Evolutionary conservation across 2,797 vertebrate species (phyloP), one percentile per base, ranked within the genome.

Genomic region (Enteromius anoplus): DNA sequence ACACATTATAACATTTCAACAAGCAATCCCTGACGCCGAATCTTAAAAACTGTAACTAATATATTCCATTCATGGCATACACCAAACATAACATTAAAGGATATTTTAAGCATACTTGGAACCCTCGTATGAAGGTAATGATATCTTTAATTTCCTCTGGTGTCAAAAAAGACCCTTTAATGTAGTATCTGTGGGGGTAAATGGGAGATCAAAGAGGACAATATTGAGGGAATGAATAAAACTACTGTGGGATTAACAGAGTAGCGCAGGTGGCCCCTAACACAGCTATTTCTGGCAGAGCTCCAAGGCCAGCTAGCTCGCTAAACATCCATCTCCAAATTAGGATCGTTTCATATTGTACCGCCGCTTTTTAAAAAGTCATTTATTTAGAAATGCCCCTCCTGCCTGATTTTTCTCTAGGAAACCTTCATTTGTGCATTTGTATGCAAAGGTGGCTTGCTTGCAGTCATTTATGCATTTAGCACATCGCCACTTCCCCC

Each of bases 101-200:
- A 90, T 92, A 77, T 92, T 92, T 92, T 91, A 92, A 92, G 92
- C 91, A 85, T 88, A 89, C 89, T 93, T 91, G 86, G 88, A 86
- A 89, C 86, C 89, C 89, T 89, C 86, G 91, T 87, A 92, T 88
- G 91, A 92, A 93, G 90, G 90, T 92, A 92, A 91, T 88, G 89
- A 84, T 90, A 85, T 88, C 88, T 92, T 91, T 85, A 89, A 90
- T 90, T 91, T 90, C 88, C 81, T 91, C 83, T 86, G 93, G 96
- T 96, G 94, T 95, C 87, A 88, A 91, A 90, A 85, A 89, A 87
- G 90, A 15, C 53, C 75, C 85, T 90, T 93, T 92, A 91, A 93
- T 91, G 90, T 91, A 86, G 89, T 91, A 89, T 92, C 91, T 91
- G 91, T 89, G 83, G 92, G 80, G 91, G 91, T 90, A 92, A 91